These are phyloP conservation scores for Clarias magur DNA, from an alignment of 2,113 vertebrate genomes.

Conservation along the genomic window DNA sequence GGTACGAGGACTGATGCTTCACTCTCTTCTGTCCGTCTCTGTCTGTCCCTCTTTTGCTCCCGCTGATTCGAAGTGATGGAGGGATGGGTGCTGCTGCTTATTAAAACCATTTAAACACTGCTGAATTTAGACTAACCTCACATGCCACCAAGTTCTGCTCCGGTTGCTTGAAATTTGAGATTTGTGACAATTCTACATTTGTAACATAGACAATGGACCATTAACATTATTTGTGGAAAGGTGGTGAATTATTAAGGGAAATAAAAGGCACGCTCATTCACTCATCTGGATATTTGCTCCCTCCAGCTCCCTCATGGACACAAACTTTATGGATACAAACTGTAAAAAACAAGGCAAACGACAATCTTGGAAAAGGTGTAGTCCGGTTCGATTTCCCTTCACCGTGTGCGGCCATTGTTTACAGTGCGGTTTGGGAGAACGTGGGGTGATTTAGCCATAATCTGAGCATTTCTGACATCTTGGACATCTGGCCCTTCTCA, in stretches of 20 bases:
- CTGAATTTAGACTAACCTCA: constrained; percentile 57
- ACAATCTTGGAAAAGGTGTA: constrained; percentile 75
- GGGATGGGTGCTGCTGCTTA: constrained; percentile 44
- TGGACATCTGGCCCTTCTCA: constrained; percentile 48
- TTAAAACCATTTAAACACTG: constrained; percentile 43
- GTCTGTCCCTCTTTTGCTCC: not conserved
- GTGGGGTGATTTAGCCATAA: constrained; percentile 67
- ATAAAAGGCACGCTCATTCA: constrained; percentile 39
- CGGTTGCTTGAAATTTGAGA: constrained; percentile 35
- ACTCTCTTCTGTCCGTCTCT: constrained; percentile 15
- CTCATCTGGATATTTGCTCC: constrained; percentile 40
- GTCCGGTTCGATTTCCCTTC: constrained; percentile 63
- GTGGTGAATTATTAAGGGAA: constrained; percentile 45
- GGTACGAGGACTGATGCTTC: constrained; percentile 1
- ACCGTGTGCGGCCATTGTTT: constrained; percentile 57
- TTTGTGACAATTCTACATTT: constrained; percentile 54
- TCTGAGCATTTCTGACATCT: constrained; percentile 57
- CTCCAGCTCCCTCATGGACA: constrained; percentile 43
- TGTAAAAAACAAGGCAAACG: constrained; percentile 67
- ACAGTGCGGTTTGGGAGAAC: constrained; percentile 55
- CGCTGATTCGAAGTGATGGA: constrained; percentile 27
- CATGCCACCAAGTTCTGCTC: constrained; percentile 50
- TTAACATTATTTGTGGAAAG: constrained; percentile 45
- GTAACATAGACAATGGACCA: constrained; percentile 52
- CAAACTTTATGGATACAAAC: constrained; percentile 56